Conservation (phyloP, 1,140 invertebrate genomes). For the Parasteatoda tepidariorum region DNA sequence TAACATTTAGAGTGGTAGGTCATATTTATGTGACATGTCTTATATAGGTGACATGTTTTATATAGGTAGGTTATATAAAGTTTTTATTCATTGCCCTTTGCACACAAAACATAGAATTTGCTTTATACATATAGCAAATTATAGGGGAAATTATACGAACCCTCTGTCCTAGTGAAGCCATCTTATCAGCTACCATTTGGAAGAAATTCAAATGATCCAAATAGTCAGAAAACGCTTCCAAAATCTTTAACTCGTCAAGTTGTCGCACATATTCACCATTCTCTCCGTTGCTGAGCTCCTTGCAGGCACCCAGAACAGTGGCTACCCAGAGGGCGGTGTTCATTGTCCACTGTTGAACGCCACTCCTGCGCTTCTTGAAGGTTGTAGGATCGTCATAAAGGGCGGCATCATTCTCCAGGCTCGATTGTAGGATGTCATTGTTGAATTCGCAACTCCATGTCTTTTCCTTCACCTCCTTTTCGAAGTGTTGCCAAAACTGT, state of each 20-base stretch:
- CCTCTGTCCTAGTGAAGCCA: slow-evolving; percentile 9
- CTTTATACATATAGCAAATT: no score
- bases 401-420: neutral
- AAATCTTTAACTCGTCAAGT: neutral
- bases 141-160: no score
- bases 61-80: no score
- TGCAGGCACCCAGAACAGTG: slow-evolving; percentile 6
- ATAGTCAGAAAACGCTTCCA: slow-evolving; percentile 26
- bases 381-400: slow-evolving; percentile 24
- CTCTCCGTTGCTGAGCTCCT: slow-evolving; percentile 2
- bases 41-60: no score
- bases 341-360: neutral
- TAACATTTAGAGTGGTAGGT: no score
- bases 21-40: no score
- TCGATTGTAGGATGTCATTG: neutral
- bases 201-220: slow-evolving; percentile 45
- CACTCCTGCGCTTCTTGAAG: neutral
- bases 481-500: slow-evolving; percentile 26
- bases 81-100: no score
- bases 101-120: no score
- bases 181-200: neutral
- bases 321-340: slow-evolving; percentile 11
- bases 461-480: neutral
- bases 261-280: neutral
- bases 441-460: slow-evolving; percentile 14